Evolutionary conservation across 1,140 invertebrate species (phyloP).

Genomic region (Penaeus chinensis): DNA sequence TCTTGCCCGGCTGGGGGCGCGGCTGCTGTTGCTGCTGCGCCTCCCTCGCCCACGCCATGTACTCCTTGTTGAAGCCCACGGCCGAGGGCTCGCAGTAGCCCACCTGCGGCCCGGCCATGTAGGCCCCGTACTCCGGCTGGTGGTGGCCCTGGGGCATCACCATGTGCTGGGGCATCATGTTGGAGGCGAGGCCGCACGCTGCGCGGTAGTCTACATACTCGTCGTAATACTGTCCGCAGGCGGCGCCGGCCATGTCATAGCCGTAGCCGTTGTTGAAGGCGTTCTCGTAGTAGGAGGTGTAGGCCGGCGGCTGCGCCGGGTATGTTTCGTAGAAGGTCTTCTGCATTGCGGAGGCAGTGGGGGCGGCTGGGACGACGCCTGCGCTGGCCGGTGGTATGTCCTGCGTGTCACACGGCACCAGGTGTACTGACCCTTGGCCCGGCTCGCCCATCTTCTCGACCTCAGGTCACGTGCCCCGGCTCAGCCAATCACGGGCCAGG

Average conservation of each 20-base stretch:
- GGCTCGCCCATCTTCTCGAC: conserved; percentile 47
- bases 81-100: conserved; percentile 23
- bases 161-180: conserved; percentile 46
- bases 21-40: neutral
- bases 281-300: conserved; percentile 45
- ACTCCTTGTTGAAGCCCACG: conserved; percentile 20
- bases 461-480: conserved; percentile 35
- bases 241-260: neutral
- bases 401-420: conserved; percentile 45
- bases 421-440: conserved; percentile 48
- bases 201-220: conserved; percentile 42
- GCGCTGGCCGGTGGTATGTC: conserved; percentile 3
- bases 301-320: conserved; percentile 33
- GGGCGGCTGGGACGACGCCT: neutral
- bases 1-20: conserved; percentile 16
- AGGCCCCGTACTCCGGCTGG: conserved; percentile 18
- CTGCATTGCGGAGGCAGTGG: conserved; percentile 24
- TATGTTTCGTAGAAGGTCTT: conserved; percentile 45
- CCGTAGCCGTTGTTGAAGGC: conserved; percentile 35
- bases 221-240: conserved; percentile 41
- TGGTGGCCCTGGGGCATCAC: conserved; percentile 18
- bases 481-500: conserved; percentile 1
- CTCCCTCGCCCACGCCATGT: conserved; percentile 33
- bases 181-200: conserved; percentile 17
- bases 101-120: conserved; percentile 16